Conservation (phyloP, 2,888 invertebrate genomes). For the Acholoe squamosa region DNA sequence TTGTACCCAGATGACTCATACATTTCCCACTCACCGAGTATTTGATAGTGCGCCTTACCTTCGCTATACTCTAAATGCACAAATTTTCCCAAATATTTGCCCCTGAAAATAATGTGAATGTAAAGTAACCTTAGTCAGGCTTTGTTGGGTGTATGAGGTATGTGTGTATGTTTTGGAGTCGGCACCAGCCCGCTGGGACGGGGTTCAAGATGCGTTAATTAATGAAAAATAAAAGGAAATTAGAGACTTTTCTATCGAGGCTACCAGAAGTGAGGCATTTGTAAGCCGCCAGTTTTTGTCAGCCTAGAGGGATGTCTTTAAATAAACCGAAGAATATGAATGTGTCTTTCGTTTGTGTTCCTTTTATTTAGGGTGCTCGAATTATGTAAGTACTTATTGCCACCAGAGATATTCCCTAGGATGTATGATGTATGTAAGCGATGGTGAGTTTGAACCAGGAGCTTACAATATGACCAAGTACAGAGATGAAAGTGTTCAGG, state of each 20-base stretch:
- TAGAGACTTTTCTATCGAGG: background rate
- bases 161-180: background rate
- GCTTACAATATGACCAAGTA: too few species aligned
- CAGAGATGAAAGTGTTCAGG: too few species aligned
- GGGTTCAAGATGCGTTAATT: background rate
- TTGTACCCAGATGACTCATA: too few species aligned
- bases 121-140: background rate
- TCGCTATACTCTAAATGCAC: too few species aligned
- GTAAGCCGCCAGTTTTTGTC: background rate
- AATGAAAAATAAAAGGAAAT: background rate
- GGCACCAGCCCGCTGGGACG: constrained; percentile 20
- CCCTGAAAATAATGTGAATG: background rate
- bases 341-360: background rate
- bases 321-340: background rate
- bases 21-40: too few species aligned
- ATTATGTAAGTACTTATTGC: too few species aligned
- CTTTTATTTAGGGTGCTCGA: too few species aligned
- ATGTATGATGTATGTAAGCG: too few species aligned
- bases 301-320: background rate
- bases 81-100: too few species aligned
- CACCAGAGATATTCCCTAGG: too few species aligned
- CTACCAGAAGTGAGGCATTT: background rate
- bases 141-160: constrained; percentile 4
- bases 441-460: too few species aligned
- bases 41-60: too few species aligned